These are phyloP conservation scores for Drosophila ustulata DNA, from an alignment of 2,888 invertebrate genomes.

Conservation along the genomic window DNA sequence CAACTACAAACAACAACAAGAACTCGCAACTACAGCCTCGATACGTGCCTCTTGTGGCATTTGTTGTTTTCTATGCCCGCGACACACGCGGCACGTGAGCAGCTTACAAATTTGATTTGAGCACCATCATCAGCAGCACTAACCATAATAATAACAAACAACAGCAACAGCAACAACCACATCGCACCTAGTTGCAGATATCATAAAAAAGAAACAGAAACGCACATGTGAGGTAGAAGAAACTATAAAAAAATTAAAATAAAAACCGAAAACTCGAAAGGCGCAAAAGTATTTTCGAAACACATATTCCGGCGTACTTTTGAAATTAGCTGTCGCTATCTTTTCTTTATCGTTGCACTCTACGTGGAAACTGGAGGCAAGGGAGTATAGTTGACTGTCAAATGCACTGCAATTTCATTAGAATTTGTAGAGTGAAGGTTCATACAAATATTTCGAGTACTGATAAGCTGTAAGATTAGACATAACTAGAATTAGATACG, in stretches of 20 bases:
- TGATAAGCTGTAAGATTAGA: neutral
- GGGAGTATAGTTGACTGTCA: neutral
- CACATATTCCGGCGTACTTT: conserved; percentile 59
- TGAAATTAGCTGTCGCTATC: conserved; percentile 45
- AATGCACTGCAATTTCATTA: conserved; percentile 31
- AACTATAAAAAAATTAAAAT: conserved; percentile 60
- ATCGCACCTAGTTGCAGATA: conserved; percentile 56
- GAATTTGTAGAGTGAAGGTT: neutral
- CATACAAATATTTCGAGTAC: neutral
- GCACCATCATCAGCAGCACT: conserved; percentile 16
- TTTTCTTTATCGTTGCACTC: conserved; percentile 46
- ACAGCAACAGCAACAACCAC: conserved; percentile 30
- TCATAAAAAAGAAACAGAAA: conserved; percentile 53
- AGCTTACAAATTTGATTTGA: conserved; percentile 62
- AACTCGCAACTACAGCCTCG: conserved; percentile 35
- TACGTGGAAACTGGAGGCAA: conserved; percentile 19
- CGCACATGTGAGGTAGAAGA: conserved; percentile 28
- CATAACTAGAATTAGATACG: no score
- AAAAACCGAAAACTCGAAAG: conserved; percentile 51
- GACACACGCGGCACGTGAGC: conserved; percentile 66
- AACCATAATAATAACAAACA: conserved; percentile 31
- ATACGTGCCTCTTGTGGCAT: conserved; percentile 65
- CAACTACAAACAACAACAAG: conserved; percentile 24
- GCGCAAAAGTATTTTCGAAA: conserved; percentile 51
- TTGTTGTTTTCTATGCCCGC: conserved; percentile 45